Percentiles rank a stretch among this genome's conserved stretches.
phyloP scores from a whole-genome alignment of 2,797 vertebrate genomes.

The Centropyge bicolor region DNA sequence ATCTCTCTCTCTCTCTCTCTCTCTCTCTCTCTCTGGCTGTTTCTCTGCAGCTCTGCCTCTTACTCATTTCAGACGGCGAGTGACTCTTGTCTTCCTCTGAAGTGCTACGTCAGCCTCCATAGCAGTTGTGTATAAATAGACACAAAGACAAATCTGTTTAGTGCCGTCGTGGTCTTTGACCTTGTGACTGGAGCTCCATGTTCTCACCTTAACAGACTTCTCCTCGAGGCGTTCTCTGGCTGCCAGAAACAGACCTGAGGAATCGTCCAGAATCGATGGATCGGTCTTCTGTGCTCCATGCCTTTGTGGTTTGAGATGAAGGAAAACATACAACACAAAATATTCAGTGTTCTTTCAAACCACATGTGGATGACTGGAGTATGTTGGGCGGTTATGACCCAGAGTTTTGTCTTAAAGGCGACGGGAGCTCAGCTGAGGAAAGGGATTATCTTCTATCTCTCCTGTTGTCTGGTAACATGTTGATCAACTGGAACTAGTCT shows the following conservation, averaged over 20 bases:
- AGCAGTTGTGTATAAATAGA: conserved; percentile 52
- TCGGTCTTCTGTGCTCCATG: background rate
- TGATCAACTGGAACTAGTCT: conserved; percentile 9
- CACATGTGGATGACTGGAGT: conserved; percentile 16
- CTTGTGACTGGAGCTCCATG: conserved; percentile 56
- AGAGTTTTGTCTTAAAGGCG: conserved; percentile 34
- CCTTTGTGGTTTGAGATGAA: conserved; percentile 35
- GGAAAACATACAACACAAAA: conserved; percentile 33
- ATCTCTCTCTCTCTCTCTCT: conserved; percentile 25
- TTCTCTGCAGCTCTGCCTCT: conserved; percentile 10
- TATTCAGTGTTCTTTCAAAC: conserved; percentile 42
- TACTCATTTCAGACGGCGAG: conserved; percentile 22
- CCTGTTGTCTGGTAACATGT: background rate
- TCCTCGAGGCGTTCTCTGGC: conserved; percentile 17
- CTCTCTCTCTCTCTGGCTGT: conserved; percentile 15
- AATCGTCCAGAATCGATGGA: conserved; percentile 7
- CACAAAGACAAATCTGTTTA: conserved; percentile 70
- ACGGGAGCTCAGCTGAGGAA: conserved; percentile 38
- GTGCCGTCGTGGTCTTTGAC: conserved; percentile 42
- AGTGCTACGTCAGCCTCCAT: conserved; percentile 59
- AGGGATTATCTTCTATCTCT: conserved; percentile 12
- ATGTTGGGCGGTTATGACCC: conserved; percentile 33
- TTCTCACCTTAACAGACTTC: conserved; percentile 49
- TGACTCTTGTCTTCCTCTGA: conserved; percentile 12
- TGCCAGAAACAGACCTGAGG: conserved; percentile 5